Base-by-base conservation (phyloP, 1,140 invertebrate species). In the Camponotus pennsylvanicus region DNA sequence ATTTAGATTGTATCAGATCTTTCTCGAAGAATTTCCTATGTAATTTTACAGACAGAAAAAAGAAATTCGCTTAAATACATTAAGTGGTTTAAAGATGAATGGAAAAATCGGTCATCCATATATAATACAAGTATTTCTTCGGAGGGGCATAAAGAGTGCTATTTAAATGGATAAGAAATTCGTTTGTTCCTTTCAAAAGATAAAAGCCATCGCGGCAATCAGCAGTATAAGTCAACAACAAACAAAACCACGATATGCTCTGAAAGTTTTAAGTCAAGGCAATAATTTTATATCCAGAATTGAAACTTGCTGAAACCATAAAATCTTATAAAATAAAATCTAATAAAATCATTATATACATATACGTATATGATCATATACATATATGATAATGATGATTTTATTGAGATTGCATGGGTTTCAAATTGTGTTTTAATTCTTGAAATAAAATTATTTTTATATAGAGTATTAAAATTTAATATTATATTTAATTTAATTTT, bases 51-150 rank as follows among this genome's bases (percentile, higher is more conserved):
- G 9, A n/a, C 76, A 15, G 6, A 11, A 84, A 76, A 32, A 83
- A 83, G 80, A 64, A 73, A 52, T 84, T 18, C n/a, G 13, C 9
- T 76, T 55, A 18, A 61, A 76, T 4, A 40, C 21, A 45, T 8
- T 37, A 69, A 59, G n/a, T 27, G 32, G 15, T 40, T 9, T 63
- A 52, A 76, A 84, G 80, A 75, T 21, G 13, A 64, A 76, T 84
- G 80, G 80, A 76, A 84, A 76, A 76, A 76, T 37, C 59, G 42
- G 32, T 84, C 70, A n/a, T 49, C 57, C 57, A 59, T 84, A 27
- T 27, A 32, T 64, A 21, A 7, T 45, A 45, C 18, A 64, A 8
- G n/a, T 40, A 13, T 3, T 61, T 18, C n/a, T 27, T 27, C 67
- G 15, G 40, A 27, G 27, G 15, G 11, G 13, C 21, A 7, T 0